phyloP scores from a whole-genome alignment of 2,113 vertebrate species.

The Spilogale gracilis region DNA sequence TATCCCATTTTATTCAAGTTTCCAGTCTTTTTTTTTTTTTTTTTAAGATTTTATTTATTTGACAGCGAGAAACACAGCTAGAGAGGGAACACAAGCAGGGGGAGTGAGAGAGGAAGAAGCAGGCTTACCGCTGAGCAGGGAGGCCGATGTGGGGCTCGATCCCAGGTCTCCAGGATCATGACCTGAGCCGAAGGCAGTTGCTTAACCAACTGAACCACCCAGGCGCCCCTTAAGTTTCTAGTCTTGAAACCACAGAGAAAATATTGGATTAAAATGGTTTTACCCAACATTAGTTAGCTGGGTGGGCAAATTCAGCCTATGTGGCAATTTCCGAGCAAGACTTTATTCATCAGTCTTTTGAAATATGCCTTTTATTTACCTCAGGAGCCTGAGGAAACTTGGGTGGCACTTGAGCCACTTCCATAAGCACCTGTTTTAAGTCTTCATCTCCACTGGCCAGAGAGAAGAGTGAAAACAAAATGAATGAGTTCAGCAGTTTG shows the following conservation, averaged over 20 bases:
- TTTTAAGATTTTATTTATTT: too few relatives aligned
- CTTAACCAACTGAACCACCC: too few relatives aligned
- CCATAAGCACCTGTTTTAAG: neutral
- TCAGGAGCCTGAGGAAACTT: neutral
- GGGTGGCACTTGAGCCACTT: neutral
- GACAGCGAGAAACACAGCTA: too few relatives aligned
- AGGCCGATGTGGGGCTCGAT: too few relatives aligned
- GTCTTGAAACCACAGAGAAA: neutral
- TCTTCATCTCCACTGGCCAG: neutral
- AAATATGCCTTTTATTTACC: neutral
- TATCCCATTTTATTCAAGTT: neutral
- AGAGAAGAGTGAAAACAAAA: conserved; percentile 19
- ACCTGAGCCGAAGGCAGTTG: too few relatives aligned
- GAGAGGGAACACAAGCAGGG: too few relatives aligned
- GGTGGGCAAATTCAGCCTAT: neutral
- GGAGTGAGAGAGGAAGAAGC: too few relatives aligned
- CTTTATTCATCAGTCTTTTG: neutral
- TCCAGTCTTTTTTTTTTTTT: too few relatives aligned
- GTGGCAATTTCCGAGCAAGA: neutral
- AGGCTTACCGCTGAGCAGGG: too few relatives aligned
- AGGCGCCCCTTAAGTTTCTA: neutral
- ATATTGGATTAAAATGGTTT: neutral
- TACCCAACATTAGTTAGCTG: neutral
- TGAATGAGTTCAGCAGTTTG: neutral
- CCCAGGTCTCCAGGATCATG: too few relatives aligned